These are phyloP conservation scores for Scaptomyza flava DNA, from an alignment of 2,888 invertebrate genomes.

Conservation along the genomic window DNA sequence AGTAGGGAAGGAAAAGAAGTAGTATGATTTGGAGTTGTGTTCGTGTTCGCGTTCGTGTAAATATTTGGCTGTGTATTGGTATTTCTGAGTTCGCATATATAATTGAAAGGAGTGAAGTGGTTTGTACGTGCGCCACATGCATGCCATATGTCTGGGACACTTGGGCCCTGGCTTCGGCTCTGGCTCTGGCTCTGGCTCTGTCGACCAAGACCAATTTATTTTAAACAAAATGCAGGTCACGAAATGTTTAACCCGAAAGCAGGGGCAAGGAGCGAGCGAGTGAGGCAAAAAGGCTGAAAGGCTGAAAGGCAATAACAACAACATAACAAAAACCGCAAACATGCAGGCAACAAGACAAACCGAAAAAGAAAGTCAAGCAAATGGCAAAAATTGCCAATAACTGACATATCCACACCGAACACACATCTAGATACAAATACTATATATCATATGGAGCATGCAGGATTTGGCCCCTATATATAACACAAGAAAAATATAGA, in stretches of 20 bases:
- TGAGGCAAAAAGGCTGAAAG: background rate
- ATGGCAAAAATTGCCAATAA: conserved; percentile 49
- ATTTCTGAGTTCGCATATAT: conserved; percentile 62
- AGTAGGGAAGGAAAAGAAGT: conserved; percentile 12
- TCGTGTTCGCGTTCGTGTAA: conserved; percentile 1
- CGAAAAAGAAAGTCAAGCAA: conserved; percentile 57
- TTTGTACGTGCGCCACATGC: conserved; percentile 78
- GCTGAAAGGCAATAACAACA: conserved; percentile 24
- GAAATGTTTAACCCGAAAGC: conserved; percentile 73
- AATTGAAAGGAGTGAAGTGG: conserved; percentile 78
- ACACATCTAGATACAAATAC: background rate
- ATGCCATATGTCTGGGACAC: conserved; percentile 68
- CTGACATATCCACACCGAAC: conserved; percentile 4
- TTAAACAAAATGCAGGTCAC: conserved; percentile 78
- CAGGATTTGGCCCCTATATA: conserved; percentile 57
- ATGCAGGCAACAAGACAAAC: conserved; percentile 49
- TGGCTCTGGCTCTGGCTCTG: conserved; percentile 7
- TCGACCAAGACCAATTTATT: conserved; percentile 72
- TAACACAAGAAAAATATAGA: background rate
- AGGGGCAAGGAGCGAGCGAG: conserved; percentile 22
- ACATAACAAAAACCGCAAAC: conserved; percentile 27
- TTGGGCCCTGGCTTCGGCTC: conserved; percentile 11
- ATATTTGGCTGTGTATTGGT: conserved; percentile 20
- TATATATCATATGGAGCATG: conserved; percentile 27
- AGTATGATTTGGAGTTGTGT: conserved; percentile 14